These are phyloP conservation scores for Lepidocyrtinus sp. DNA, from an alignment of 2,888 invertebrate genomes.

Conservation along the genomic window DNA sequence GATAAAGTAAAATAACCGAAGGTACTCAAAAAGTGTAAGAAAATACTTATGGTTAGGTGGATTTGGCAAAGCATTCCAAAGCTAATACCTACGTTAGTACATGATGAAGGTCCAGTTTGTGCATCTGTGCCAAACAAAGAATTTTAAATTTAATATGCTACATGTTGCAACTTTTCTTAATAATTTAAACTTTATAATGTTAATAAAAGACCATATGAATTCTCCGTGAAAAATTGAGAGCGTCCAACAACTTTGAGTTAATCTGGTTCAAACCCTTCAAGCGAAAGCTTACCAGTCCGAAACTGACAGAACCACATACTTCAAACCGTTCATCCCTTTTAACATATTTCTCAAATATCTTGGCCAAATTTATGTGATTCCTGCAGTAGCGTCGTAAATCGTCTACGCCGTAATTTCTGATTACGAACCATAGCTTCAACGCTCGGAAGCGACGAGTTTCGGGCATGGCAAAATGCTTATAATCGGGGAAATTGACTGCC, in stretches of 20 bases:
- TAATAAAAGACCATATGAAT: background rate
- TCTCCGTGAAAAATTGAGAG: background rate
- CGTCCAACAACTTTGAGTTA: background rate
- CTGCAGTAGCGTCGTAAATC: slow-evolving; percentile 54
- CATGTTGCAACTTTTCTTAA: too few relatives aligned
- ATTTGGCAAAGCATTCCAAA: too few relatives aligned
- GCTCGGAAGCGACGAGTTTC: too few relatives aligned
- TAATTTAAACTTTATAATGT: too few relatives aligned
- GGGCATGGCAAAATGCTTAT: too few relatives aligned
- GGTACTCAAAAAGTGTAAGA: too few relatives aligned
- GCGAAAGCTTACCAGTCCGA: background rate
- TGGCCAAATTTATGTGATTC: slow-evolving; percentile 56
- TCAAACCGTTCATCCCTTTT: slow-evolving; percentile 60
- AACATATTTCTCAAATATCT: slow-evolving; percentile 57
- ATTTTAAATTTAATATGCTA: too few relatives aligned
- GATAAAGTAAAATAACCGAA: too few relatives aligned
- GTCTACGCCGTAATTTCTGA: slow-evolving; percentile 59
- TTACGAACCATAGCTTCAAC: slow-evolving; percentile 41
- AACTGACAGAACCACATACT: slow-evolving; percentile 42
- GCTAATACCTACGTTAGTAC: background rate
- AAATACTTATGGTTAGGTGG: too few relatives aligned
- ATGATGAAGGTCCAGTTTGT: background rate
- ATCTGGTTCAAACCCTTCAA: background rate
- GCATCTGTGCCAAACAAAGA: background rate
- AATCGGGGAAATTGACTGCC: background rate